A percentile compares a stretch with the other conserved stretches of the same genome.
phyloP scores from a whole-genome alignment of 2,888 invertebrate genomes.

The Phaedon cochleariae region DNA sequence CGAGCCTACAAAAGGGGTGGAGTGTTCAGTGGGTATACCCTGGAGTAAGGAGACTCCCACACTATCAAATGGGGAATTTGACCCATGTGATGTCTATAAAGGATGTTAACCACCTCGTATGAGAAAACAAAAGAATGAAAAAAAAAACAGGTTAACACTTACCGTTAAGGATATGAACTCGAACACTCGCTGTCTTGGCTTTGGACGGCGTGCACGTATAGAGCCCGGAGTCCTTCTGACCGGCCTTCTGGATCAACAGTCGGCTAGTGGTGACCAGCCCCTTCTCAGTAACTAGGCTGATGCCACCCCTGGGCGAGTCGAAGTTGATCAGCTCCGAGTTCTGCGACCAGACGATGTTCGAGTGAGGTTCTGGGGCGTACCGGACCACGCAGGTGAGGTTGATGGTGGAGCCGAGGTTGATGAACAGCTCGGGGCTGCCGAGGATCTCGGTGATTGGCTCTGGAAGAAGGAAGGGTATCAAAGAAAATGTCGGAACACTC shows the following conservation, averaged over 20 bases:
- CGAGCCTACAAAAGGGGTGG: no score
- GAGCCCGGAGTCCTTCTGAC: conserved; percentile 80
- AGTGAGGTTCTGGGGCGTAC: conserved; percentile 86
- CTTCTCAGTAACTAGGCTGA: conserved; percentile 87
- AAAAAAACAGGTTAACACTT: conserved; percentile 61
- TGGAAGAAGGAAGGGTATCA: conserved; percentile 60
- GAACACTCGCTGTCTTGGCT: conserved; percentile 79
- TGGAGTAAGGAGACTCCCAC: no score
- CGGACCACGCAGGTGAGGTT: conserved; percentile 86
- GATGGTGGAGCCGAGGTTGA: conserved; percentile 88
- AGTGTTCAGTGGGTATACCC: no score
- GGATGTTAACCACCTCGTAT: no score
- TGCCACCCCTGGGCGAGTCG: conserved; percentile 88
- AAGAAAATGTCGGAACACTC: no score
- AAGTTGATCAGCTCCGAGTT: conserved; percentile 84
- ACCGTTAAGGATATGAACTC: conserved; percentile 90
- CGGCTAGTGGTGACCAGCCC: conserved; percentile 84
- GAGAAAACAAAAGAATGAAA: no score
- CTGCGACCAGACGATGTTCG: conserved; percentile 85
- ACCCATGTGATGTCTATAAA: no score
- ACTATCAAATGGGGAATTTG: no score
- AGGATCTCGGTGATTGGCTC: conserved; percentile 85
- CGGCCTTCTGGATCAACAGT: conserved; percentile 82
- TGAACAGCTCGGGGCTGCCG: conserved; percentile 83
- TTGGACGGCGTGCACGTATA: conserved; percentile 88